These are phyloP conservation scores for Nasonia giraulti DNA, from an alignment of 1,140 invertebrate species.

Conservation along the genomic window DNA sequence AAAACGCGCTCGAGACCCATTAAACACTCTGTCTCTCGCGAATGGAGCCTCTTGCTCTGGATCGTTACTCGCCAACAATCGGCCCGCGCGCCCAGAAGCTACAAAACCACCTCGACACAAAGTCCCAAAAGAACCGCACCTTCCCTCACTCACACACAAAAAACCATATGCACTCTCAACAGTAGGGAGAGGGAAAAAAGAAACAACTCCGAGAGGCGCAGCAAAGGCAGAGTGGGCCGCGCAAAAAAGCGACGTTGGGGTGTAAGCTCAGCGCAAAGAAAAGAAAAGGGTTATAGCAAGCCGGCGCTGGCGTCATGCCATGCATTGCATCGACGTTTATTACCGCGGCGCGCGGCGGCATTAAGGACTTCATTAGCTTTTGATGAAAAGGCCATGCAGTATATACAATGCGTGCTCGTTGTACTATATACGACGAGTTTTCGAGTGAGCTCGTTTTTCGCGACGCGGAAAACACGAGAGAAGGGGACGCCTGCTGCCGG, in stretches of 20 bases:
- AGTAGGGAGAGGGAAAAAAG: background rate
- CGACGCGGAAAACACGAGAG: constrained; percentile 3
- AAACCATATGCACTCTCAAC: background rate
- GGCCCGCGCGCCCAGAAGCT: background rate
- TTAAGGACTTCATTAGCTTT: constrained; percentile 44
- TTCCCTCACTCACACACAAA: too few relatives aligned
- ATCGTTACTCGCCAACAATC: background rate
- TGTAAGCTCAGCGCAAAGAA: background rate
- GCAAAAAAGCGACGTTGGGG: background rate
- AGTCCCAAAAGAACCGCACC: background rate
- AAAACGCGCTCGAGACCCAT: too few relatives aligned
- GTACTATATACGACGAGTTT: background rate
- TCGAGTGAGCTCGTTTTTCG: constrained; percentile 36
- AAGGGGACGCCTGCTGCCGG: background rate
- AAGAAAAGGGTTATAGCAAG: background rate
- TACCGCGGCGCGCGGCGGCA: background rate
- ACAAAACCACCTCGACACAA: background rate
- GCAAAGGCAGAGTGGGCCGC: background rate
- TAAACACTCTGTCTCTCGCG: background rate
- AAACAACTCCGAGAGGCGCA: background rate
- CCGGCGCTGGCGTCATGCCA: background rate
- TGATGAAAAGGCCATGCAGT: constrained; percentile 11
- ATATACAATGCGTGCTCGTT: background rate
- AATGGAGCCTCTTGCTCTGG: background rate
- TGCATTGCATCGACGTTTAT: constrained; percentile 29